These are phyloP conservation scores for Leptinotarsa lineolata DNA, from an alignment of 1,140 invertebrate species.

Conservation along the genomic window DNA sequence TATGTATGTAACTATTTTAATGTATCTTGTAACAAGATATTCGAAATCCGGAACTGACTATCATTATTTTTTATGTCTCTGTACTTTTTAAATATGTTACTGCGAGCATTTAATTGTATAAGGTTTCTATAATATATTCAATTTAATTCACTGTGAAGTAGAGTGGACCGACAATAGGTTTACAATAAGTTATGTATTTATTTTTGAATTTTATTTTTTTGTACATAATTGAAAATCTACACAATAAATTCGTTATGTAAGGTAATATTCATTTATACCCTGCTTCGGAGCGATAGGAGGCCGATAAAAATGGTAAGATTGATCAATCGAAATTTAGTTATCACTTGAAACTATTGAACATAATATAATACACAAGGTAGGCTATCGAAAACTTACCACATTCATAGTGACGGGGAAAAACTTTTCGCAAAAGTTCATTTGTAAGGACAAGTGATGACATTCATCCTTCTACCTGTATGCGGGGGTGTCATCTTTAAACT, in stretches of 20 bases:
- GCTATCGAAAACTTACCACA: too few relatives aligned
- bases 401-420: too few relatives aligned
- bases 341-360: not conserved
- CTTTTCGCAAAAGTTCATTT: too few relatives aligned
- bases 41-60: constrained; percentile 22
- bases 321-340: not conserved
- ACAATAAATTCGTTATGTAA: constrained; percentile 23
- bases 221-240: constrained; percentile 21
- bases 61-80: constrained; percentile 11
- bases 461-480: too few relatives aligned
- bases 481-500: too few relatives aligned
- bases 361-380: too few relatives aligned
- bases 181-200: constrained; percentile 29
- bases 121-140: constrained; percentile 13
- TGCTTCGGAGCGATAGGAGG: not conserved
- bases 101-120: constrained; percentile 21
- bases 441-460: too few relatives aligned
- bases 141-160: constrained; percentile 6
- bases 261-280: not conserved
- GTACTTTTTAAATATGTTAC: constrained; percentile 18
- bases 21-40: constrained; percentile 31
- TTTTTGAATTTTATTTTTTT: constrained; percentile 29
- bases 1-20: constrained; percentile 22
- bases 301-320: not conserved
- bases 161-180: constrained; percentile 8